Evolutionary conservation across 2,797 vertebrate species (phyloP), one percentile per base, ranked within the genome.

Genomic region (Lagodon rhomboides): DNA sequence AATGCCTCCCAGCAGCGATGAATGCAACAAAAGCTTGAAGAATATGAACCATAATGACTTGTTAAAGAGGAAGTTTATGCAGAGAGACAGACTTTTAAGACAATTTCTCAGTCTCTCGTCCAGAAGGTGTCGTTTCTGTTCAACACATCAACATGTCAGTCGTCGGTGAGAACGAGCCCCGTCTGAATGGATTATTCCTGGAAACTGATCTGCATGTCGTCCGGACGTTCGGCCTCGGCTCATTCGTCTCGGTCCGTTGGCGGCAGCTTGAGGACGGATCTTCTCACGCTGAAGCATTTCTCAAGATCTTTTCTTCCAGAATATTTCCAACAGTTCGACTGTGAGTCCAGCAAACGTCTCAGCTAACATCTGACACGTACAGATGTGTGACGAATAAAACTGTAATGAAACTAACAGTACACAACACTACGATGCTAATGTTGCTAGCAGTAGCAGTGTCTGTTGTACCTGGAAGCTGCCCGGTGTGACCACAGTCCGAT

Each of bases 21-120:
- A 58, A 75, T 34, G 43, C 22, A 23, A 9, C 17, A 12, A 61
- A 4, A 16, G 4, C 22, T 38, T 51, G 47, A 65, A 22, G 60
- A 65, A 47, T 56, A 22, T 53, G 30, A 68, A 0, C 0, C 44
- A 2, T 55, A 71, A 67, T 30, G 47, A 46, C 59, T 20, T 61
- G 51, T 68, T 60, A 55, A 38, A 46, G 51, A 38, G 60, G 59
- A 80, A 41, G n/a, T 51, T 59, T 18, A 22, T 44, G 22, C 64
- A 44, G 4, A 1, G 49, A 58, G 69, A 67, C 69, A 71, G 61
- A 74, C 50, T 11, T 68, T 64, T 54, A 41, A 63, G 56, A 62
- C 60, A 66, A 71, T 73, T 61, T 43, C 23, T 73, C 63, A 38
- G n/a, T 22, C 34, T 34, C 34, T 34, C 17, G n/a, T 30, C 55